Conservation (phyloP, 2,888 invertebrate genomes). For the Nebria salina region DNA sequence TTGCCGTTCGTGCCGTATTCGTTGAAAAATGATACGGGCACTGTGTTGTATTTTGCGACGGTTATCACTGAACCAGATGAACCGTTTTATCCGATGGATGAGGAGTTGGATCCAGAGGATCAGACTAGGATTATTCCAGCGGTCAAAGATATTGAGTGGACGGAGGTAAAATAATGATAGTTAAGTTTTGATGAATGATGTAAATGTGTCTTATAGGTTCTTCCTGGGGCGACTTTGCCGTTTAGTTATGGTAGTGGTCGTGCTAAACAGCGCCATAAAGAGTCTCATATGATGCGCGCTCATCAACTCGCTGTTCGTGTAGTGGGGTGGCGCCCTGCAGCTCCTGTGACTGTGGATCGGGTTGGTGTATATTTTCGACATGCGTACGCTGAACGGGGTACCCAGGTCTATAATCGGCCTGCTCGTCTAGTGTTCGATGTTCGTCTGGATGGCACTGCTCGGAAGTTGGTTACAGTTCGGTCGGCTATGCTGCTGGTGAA, state of each 20-base stretch:
- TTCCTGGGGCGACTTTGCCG: slow-evolving; percentile 77
- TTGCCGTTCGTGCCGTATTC: slow-evolving; percentile 96
- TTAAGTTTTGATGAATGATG: not conserved
- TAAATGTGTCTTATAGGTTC: slow-evolving; percentile 11
- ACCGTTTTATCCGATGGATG: slow-evolving; percentile 24
- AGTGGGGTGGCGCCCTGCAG: slow-evolving; percentile 85
- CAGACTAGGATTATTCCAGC: slow-evolving; percentile 2
- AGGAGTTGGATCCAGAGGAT: slow-evolving; percentile 3
- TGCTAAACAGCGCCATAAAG: slow-evolving; percentile 72
- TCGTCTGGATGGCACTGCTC: slow-evolving; percentile 90
- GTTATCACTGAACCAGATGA: slow-evolving; percentile 75
- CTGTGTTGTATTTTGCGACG: slow-evolving; percentile 85
- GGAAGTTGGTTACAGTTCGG: slow-evolving; percentile 91
- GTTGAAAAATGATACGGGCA: slow-evolving; percentile 91
- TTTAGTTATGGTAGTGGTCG: slow-evolving; percentile 65
- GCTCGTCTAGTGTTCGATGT: slow-evolving; percentile 92
- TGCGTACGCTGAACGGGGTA: slow-evolving; percentile 62
- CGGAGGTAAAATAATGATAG: slow-evolving; percentile 5
- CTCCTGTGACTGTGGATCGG: slow-evolving; percentile 93
- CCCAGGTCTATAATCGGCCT: slow-evolving; percentile 58
- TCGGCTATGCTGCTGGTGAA: slow-evolving; percentile 88
- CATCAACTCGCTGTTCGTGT: slow-evolving; percentile 91
- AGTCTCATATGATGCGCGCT: slow-evolving; percentile 79
- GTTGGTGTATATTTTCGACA: slow-evolving; percentile 94
- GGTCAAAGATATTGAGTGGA: slow-evolving; percentile 20